Evolutionary conservation across 2,888 invertebrate species (phyloP).

Genomic region (Microctonus aethiopoides): DNA sequence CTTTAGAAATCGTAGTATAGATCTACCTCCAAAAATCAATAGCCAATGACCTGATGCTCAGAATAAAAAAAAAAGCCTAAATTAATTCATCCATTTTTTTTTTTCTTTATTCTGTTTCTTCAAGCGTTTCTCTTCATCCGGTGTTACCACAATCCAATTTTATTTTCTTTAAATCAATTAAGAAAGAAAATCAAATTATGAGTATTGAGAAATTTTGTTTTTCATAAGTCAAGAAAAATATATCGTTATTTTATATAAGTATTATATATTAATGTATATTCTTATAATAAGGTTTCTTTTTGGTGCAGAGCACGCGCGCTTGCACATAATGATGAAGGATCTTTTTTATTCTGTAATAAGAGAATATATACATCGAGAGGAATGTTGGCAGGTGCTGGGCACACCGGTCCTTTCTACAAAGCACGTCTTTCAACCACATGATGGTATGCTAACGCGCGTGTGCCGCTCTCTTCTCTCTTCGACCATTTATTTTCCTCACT

Average conservation of each 20-base stretch:
- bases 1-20: slow-evolving; percentile 51
- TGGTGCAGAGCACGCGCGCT: slow-evolving; percentile 3
- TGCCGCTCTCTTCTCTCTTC: slow-evolving; percentile 16
- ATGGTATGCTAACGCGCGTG: slow-evolving; percentile 25
- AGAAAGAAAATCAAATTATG: no score
- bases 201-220: no score
- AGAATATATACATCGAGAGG: slow-evolving; percentile 4
- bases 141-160: neutral
- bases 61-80: no score
- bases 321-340: neutral
- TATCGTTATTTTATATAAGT: no score
- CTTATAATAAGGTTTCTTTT: neutral
- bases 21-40: neutral
- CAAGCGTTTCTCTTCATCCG: neutral
- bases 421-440: neutral
- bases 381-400: slow-evolving; percentile 41
- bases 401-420: slow-evolving; percentile 37
- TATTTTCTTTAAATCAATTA: no score
- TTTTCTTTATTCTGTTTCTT: no score
- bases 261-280: no score
- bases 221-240: no score
- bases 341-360: slow-evolving; percentile 4
- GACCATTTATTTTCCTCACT: neutral
- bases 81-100: no score
- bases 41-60: slow-evolving; percentile 27